Base-by-base conservation (phyloP, 2,888 invertebrate genomes). In the Baronia brevicornis region DNA sequence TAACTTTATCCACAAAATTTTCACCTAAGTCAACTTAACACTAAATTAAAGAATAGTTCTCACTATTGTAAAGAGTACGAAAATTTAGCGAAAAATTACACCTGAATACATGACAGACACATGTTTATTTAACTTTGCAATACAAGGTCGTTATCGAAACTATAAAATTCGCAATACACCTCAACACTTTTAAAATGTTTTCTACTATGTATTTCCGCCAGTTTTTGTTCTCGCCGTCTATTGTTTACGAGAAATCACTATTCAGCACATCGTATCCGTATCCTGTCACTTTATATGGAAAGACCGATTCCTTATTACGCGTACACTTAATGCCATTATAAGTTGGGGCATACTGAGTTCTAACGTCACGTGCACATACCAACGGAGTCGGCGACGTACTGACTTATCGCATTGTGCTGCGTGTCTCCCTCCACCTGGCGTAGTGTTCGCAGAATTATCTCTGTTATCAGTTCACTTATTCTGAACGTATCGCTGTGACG, bases 391-490 rank as follows among this genome's bases (percentile, higher is more conserved):
- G 32, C 25, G 35, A 17, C 9, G 22, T 7, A 29, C 35, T 33
- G 35, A 18, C 25, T 25, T 26, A 28, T 30, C 33, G 36, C 41
- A n/a, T n/a, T n/a, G 33, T 33, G 8, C 25, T 10, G 37, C 33
- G 38, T 38, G 29, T 36, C 36, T 9, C 31, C 15, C 34, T 40
- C 29, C 36, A 33, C 38, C 40, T 39, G 36, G 40, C 37, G 35
- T 21, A 20, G 29, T 19, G 25, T 31, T 27, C 25, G 38, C 37
- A 28, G 39, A 41, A 39, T 41, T 44, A 39, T 39, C 44, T 42
- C 42, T 44, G 39, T 54, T 54, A 56, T 54, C 55, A 50, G 38
- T 41, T 31, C 42, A 36, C 41, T 46, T 43, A 36, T 36, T 28
- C 23, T 22, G 21, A 5, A 15, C 29, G n/a, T 28, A 28, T 20